Evolutionary conservation across 2,888 invertebrate genomes (phyloP).

Genomic region (Busseola fusca): DNA sequence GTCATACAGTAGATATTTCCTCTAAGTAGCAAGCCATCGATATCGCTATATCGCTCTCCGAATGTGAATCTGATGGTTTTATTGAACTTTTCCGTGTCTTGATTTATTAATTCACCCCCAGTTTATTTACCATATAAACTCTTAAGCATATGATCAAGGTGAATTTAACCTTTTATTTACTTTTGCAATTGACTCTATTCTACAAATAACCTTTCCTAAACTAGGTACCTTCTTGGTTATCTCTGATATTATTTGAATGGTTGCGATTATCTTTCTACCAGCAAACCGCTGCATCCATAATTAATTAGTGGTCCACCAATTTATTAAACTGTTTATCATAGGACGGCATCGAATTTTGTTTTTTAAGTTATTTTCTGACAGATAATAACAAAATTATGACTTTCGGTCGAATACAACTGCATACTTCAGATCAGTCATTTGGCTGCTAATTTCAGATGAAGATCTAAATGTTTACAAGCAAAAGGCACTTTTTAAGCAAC

Average conservation of each 20-base stretch:
- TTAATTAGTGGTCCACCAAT: background rate
- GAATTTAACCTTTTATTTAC: background rate
- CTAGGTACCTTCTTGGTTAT: background rate
- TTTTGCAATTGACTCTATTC: background rate
- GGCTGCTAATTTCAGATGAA: background rate
- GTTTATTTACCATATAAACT: background rate
- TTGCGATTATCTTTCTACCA: background rate
- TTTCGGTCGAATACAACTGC: background rate
- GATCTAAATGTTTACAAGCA: constrained; percentile 28
- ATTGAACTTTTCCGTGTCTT: background rate
- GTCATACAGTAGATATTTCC: background rate
- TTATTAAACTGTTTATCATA: background rate
- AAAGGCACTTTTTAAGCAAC: constrained; percentile 10
- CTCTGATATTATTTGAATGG: no score
- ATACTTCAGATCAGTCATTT: background rate
- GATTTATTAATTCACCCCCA: background rate
- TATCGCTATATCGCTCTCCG: no score
- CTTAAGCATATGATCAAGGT: background rate
- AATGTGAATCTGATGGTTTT: background rate
- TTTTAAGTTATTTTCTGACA: background rate
- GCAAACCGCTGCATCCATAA: no score
- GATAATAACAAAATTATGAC: no score
- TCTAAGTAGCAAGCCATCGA: background rate
- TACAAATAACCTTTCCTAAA: background rate
- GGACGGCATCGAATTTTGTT: background rate